Evolutionary conservation across 2,113 vertebrate species (phyloP).

Genomic region (Apistogramma diplotaenia): DNA sequence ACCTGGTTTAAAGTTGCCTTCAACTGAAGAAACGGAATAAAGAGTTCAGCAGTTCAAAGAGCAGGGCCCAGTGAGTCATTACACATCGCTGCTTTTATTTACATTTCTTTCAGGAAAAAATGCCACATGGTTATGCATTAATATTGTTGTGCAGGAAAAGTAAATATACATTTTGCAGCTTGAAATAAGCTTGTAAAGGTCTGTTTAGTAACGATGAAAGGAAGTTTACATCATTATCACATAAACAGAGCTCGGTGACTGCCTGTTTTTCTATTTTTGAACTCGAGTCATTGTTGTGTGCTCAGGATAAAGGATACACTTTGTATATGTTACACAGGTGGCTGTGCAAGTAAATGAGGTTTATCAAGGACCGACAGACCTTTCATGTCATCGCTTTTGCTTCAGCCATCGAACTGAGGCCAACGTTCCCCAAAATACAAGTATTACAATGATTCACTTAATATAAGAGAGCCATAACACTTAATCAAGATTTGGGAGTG

Average conservation of each 20-base stretch:
- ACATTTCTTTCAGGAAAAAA: neutral
- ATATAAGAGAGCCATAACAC: accelerated
- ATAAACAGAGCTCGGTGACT: conserved; percentile 5
- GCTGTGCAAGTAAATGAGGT: conserved; percentile 2
- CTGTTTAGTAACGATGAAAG: neutral
- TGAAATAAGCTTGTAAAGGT: neutral
- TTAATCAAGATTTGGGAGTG: neutral
- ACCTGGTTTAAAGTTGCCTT: neutral
- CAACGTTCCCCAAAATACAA: neutral
- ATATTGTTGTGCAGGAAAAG: neutral
- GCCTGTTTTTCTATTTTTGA: neutral
- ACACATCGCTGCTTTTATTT: neutral
- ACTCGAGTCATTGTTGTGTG: conserved; percentile 36
- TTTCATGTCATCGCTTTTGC: neutral
- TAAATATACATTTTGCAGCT: neutral
- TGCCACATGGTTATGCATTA: neutral
- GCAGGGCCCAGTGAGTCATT: neutral
- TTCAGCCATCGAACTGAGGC: neutral
- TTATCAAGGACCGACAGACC: neutral
- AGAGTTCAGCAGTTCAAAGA: neutral
- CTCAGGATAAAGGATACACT: conserved; percentile 28
- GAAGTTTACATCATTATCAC: conserved; percentile 9
- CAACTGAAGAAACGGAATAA: neutral
- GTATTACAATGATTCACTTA: neutral
- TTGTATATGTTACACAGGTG: conserved; percentile 41